Percentiles rank a stretch among this genome's conserved stretches.
Evolutionary conservation across 2,888 invertebrate genomes (phyloP).

Genomic region (Plebejus melissa): DNA sequence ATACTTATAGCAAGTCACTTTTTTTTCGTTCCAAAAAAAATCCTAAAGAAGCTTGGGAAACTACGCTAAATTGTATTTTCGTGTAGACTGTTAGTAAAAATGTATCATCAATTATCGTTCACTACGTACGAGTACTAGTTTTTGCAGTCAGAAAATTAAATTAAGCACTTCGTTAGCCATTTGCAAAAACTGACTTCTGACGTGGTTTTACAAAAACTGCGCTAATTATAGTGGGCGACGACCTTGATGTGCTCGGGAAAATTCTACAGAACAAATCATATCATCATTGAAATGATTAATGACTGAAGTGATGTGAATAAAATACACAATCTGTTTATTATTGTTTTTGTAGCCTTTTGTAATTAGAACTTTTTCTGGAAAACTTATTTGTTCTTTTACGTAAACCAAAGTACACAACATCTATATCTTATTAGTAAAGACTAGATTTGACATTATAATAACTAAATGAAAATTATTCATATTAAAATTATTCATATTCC

Average conservation of each 20-base stretch:
- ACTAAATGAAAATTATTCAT: too few relatives aligned
- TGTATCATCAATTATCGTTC: background rate
- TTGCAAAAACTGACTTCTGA: constrained; percentile 22
- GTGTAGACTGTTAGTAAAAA: background rate
- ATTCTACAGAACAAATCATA: constrained; percentile 14
- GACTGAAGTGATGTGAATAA: background rate
- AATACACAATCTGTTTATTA: background rate
- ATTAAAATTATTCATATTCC: too few relatives aligned
- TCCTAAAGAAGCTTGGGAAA: too few relatives aligned
- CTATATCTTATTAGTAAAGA: too few relatives aligned
- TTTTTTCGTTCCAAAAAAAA: background rate
- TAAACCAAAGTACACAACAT: too few relatives aligned
- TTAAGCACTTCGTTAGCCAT: constrained; percentile 25
- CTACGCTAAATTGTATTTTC: too few relatives aligned
- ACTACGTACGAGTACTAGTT: background rate
- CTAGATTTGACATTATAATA: too few relatives aligned
- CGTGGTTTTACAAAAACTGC: constrained; percentile 17
- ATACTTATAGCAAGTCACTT: background rate
- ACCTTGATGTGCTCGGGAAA: constrained; percentile 21
- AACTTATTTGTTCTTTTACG: too few relatives aligned
- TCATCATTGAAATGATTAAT: constrained; percentile 14
- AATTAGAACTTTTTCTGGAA: too few relatives aligned
- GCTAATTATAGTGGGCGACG: constrained; percentile 22
- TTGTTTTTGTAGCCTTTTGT: background rate
- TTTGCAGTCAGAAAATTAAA: constrained; percentile 13